Evolutionary conservation across 2,113 vertebrate species (phyloP).

Genomic region (Melanerpes formicivorus): DNA sequence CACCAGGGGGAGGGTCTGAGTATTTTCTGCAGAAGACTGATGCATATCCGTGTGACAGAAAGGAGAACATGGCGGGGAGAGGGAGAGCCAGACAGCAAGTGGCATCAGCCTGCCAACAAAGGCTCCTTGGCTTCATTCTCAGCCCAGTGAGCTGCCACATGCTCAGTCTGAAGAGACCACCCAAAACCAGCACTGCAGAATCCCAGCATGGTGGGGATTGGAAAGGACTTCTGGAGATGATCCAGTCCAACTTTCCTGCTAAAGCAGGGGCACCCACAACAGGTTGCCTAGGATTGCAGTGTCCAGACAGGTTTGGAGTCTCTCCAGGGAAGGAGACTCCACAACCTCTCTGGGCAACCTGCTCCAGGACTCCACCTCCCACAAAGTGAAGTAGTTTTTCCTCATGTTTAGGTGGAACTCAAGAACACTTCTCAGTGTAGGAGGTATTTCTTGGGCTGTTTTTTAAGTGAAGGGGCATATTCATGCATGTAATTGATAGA

Average conservation of each 20-base stretch:
- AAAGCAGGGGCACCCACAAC: too few species aligned
- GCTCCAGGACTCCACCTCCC: too few species aligned
- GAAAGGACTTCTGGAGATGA: too few species aligned
- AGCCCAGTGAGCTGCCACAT: rapidly evolving
- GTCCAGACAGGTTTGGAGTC: too few species aligned
- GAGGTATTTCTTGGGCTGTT: background rate
- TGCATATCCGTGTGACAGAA: background rate
- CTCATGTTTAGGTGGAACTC: too few species aligned
- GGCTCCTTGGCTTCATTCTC: background rate
- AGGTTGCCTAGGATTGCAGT: too few species aligned
- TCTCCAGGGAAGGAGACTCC: too few species aligned
- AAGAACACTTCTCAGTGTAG: background rate
- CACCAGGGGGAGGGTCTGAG: rapidly evolving
- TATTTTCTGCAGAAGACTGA: background rate
- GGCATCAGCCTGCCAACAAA: background rate
- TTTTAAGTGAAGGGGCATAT: background rate
- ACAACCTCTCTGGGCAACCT: too few species aligned
- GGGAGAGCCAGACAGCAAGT: rapidly evolving
- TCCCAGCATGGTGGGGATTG: too few species aligned
- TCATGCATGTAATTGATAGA: background rate
- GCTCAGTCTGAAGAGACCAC: background rate
- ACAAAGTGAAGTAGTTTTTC: too few species aligned
- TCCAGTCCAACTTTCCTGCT: too few species aligned
- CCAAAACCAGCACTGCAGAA: too few species aligned
- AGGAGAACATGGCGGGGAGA: background rate